phyloP scores from a whole-genome alignment of 2,888 invertebrate genomes.

The Tholera decimalis region DNA sequence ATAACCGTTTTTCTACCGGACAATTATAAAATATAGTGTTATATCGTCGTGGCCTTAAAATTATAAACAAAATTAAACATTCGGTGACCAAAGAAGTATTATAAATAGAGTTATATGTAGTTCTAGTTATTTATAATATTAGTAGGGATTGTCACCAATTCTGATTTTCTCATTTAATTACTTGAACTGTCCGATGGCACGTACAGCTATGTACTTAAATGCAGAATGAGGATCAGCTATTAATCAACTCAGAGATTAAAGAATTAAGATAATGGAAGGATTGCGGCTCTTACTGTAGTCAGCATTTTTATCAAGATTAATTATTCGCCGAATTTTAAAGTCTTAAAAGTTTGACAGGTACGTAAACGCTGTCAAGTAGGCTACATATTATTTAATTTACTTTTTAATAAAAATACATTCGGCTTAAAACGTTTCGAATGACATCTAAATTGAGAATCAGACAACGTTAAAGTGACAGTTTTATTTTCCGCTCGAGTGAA shows the following conservation, averaged over 20 bases:
- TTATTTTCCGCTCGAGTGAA: conserved; percentile 23
- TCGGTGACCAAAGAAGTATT: too few species aligned
- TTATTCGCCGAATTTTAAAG: conserved; percentile 20
- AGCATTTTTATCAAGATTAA: conserved; percentile 24
- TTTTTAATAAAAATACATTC: conserved; percentile 19
- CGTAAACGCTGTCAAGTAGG: not conserved
- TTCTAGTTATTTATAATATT: too few species aligned
- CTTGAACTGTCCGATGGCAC: not conserved
- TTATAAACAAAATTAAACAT: too few species aligned
- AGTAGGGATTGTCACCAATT: not conserved
- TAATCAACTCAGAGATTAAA: conserved; percentile 27
- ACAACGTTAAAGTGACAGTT: conserved; percentile 18
- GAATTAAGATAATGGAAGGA: conserved; percentile 12
- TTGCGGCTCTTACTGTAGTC: conserved; percentile 13
- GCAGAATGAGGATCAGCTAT: conserved; percentile 10
- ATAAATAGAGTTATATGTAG: too few species aligned
- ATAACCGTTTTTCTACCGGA: too few species aligned
- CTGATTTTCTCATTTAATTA: not conserved
- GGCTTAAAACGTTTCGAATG: conserved; percentile 22
- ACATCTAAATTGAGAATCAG: conserved; percentile 33
- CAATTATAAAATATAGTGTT: too few species aligned
- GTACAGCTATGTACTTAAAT: not conserved
- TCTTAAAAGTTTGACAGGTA: conserved; percentile 12
- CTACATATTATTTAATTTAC: conserved; percentile 11
- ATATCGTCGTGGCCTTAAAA: too few species aligned